Evolutionary conservation across 92 coral and sea anemone genomes (phyloP).

Genomic region (Zoanthus gigantus): DNA sequence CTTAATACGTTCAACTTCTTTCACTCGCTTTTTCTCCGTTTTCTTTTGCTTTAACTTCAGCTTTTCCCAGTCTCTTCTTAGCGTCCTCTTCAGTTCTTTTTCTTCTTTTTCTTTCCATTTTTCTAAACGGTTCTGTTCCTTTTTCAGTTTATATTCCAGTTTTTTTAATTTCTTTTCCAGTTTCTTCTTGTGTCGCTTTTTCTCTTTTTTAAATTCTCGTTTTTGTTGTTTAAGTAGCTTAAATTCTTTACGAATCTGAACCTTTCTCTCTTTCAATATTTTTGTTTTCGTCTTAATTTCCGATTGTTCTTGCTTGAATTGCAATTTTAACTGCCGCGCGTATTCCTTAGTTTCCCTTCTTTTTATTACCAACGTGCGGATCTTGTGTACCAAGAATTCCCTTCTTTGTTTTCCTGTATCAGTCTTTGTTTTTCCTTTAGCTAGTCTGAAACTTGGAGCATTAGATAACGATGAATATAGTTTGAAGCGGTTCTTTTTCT

Average conservation of each 20-base stretch:
- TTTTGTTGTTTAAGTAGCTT: conserved; percentile 59
- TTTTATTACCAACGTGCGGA: conserved; percentile 19
- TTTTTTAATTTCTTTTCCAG: conserved; percentile 51
- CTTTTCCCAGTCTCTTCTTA: conserved; percentile 64
- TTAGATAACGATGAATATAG: neutral
- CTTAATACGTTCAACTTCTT: conserved; percentile 67
- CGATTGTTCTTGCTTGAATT: conserved; percentile 10
- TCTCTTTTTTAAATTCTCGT: conserved; percentile 53
- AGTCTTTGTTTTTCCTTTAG: neutral
- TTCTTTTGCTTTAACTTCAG: conserved; percentile 55
- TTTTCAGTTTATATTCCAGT: conserved; percentile 47
- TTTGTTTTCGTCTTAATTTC: conserved; percentile 1
- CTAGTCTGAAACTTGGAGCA: neutral
- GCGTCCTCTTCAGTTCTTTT: conserved; percentile 59
- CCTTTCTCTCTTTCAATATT: conserved; percentile 12
- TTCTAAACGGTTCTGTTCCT: conserved; percentile 70
- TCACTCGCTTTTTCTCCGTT: conserved; percentile 49
- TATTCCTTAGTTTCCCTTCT: neutral
- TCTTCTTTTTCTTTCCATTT: conserved; percentile 67
- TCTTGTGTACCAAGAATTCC: neutral
- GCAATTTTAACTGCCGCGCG: conserved; percentile 11
- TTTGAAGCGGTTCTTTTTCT: neutral
- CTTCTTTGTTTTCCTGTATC: neutral
- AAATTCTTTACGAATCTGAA: neutral
- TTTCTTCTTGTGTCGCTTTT: conserved; percentile 17